Conservation (phyloP, 2,113 vertebrate genomes). For the Erythrocercus mccallii region DNA sequence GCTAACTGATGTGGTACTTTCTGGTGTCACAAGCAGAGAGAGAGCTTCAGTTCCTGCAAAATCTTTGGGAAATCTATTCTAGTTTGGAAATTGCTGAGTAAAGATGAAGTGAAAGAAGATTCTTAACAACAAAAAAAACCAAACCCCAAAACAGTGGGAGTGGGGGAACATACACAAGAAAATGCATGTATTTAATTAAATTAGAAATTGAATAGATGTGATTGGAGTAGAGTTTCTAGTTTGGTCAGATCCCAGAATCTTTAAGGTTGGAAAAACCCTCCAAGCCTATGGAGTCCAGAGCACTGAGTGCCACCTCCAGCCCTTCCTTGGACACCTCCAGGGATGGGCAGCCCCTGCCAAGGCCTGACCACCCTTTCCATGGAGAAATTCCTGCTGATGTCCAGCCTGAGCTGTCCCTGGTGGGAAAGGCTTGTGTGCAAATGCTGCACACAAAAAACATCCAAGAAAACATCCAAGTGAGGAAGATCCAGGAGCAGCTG, state of each 20-base stretch:
- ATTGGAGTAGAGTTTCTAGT: neutral
- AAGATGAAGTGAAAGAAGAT: neutral
- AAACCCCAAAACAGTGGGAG: neutral
- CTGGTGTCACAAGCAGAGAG: neutral
- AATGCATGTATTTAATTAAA: neutral
- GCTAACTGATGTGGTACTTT: neutral
- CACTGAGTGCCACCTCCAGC: rapidly evolving
- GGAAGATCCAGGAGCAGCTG: rapidly evolving
- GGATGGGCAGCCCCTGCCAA: neutral
- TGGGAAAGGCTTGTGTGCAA: neutral
- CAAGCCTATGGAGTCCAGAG: rapidly evolving
- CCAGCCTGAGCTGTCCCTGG: neutral
- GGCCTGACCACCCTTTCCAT: neutral
- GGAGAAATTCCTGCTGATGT: neutral
- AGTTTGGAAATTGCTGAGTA: neutral
- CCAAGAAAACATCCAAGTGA: rapidly evolving
- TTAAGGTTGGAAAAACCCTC: neutral
- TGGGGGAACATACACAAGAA: neutral
- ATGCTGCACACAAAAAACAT: too few species aligned
- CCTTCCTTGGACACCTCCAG: neutral
- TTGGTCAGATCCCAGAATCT: neutral
- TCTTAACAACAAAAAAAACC: neutral
- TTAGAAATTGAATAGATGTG: neutral
- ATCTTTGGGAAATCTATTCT: neutral
- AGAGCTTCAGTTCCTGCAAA: neutral